Evolutionary conservation across 2,797 vertebrate species (phyloP), one percentile per base, ranked within the genome.

Genomic region (Arctocebus calabarensis): DNA sequence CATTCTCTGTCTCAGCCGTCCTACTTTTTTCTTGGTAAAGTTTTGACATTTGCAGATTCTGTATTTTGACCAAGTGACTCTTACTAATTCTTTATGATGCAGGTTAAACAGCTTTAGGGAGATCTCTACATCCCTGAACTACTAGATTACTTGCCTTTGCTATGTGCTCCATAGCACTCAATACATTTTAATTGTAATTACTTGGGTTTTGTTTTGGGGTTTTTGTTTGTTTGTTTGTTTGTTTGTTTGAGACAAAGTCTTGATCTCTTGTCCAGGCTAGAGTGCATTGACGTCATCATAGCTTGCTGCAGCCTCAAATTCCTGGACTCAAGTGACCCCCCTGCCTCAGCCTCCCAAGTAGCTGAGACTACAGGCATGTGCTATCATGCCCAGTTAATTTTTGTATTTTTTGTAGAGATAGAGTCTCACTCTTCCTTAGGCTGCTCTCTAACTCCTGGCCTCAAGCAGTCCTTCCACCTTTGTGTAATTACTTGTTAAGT

Each of bases 1-100:
- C 34, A 19, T 84, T 94, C 77, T 81, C 34, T 84, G 19, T 59
- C 29, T 77, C 19, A 11, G 6, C 83, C 19, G 16, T 37, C 27
- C 27, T 7, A 45, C 25, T 83, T 25, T 79, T 88, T 84, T 90
- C 75, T 11, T 88, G 73, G 10, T 7, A 87, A 55, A 95, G 61
- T 43, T 90, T 96, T 94, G n/a, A 87, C 32, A 62, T 94, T 91
- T 91, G 75, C 9, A 17, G 70, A 64, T 75, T 77, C 32, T 79
- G 1, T 73, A 40, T 92, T 88, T 90, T 87, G 2, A 71, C 27
- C 16, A 75, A 7, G n/a, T 93, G 29, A 62, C 27, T 79, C 16
- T 23, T 92, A 29, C 7, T 85, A 43, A 70, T 90, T 96, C 62
- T 85, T 83, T 92, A 83, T 94, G 81, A 83, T 66, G 16, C 4